Conservation (phyloP, 2,888 invertebrate species). For the Cheilosia soror region DNA sequence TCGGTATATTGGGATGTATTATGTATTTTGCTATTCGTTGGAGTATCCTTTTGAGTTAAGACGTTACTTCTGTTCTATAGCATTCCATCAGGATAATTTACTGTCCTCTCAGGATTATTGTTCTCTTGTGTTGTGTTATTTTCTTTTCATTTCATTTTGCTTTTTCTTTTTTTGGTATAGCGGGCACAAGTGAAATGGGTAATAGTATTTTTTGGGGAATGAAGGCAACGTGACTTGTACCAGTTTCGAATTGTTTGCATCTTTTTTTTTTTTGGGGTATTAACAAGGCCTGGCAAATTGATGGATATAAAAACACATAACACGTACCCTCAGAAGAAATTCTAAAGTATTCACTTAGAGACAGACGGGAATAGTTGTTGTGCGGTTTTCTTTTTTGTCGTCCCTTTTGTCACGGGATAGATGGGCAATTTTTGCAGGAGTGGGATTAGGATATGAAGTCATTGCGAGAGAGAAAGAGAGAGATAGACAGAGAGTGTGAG, state of each 20-base stretch:
- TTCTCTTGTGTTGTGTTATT: background rate
- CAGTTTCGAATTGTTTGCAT: background rate
- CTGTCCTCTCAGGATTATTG: constrained; percentile 32
- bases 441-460: too few relatives aligned
- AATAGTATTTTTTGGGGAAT: background rate
- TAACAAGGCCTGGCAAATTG: constrained; percentile 16
- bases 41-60: constrained; percentile 45
- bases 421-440: too few relatives aligned
- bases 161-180: background rate
- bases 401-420: too few relatives aligned
- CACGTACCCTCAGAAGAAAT: constrained; percentile 32
- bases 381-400: background rate
- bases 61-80: constrained; percentile 52
- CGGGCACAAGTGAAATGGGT: constrained; percentile 2
- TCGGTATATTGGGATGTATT: background rate
- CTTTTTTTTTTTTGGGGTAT: background rate
- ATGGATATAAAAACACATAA: constrained; percentile 11
- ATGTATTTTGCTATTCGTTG: constrained; percentile 9
- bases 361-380: background rate
- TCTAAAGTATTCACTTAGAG: constrained; percentile 46
- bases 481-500: too few relatives aligned
- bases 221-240: constrained; percentile 25
- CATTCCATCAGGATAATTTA: constrained; percentile 60
- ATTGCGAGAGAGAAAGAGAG: too few relatives aligned
- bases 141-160: constrained; percentile 25